Percentiles rank a stretch among this genome's conserved stretches.
Evolutionary conservation across 2,888 invertebrate species (phyloP).

Genomic region (Drosophila neotestacea): DNA sequence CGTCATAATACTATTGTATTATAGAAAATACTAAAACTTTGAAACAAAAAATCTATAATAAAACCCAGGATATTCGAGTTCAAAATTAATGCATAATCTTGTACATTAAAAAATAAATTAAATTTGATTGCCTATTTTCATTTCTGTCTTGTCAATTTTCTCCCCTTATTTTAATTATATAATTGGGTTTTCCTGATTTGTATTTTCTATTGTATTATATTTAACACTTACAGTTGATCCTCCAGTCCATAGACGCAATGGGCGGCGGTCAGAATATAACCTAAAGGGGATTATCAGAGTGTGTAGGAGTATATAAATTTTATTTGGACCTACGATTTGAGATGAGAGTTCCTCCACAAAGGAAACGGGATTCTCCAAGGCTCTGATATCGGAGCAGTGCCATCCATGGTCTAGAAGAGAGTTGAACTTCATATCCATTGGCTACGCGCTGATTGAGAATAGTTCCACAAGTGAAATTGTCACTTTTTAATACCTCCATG

Average conservation of each 20-base stretch:
- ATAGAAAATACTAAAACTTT: too few species aligned
- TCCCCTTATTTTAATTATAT: too few species aligned
- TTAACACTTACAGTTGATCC: slow-evolving; percentile 61
- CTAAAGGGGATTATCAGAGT: slow-evolving; percentile 16
- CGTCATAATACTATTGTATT: too few species aligned
- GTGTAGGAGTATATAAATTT: neutral
- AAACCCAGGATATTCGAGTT: too few species aligned
- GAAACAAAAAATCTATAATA: too few species aligned
- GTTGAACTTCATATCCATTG: slow-evolving; percentile 69
- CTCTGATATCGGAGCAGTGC: slow-evolving; percentile 66
- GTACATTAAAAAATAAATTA: too few species aligned
- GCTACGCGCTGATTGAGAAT: slow-evolving; percentile 63
- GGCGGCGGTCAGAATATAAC: slow-evolving; percentile 77
- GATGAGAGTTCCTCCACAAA: slow-evolving; percentile 75
- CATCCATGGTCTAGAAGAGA: slow-evolving; percentile 79
- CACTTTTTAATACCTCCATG: slow-evolving; percentile 48
- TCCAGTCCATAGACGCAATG: slow-evolving; percentile 65
- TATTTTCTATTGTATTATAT: too few species aligned
- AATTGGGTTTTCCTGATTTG: too few species aligned
- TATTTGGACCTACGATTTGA: slow-evolving; percentile 54
- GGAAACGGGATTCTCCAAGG: slow-evolving; percentile 49
- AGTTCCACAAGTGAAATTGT: slow-evolving; percentile 59
- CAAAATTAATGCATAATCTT: too few species aligned
- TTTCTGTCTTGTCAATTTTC: too few species aligned
- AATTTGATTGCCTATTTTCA: too few species aligned